Base-by-base conservation (phyloP, 2,888 invertebrate species). In the Dicycla oo region DNA sequence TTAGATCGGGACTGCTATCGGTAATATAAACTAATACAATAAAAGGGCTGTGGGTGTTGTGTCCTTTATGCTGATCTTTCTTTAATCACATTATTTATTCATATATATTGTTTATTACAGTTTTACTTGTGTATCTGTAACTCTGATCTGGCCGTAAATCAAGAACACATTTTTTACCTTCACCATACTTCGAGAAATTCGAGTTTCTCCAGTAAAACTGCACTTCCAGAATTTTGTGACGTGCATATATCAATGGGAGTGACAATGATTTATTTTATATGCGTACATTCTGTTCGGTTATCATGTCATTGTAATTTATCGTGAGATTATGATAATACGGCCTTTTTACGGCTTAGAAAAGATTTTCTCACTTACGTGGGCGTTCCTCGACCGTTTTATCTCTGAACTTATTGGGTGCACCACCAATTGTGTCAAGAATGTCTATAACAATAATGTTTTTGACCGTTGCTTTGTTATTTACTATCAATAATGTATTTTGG, bases 281-380 rank as follows among this genome's bases (percentile, higher is more conserved):
- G 79, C 81, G 78, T 83, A 71, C 57, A 74, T 64, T 78, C 73
- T 82, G 62, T 85, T 86, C 71, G 82, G 87, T 86, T 89, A 86
- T 89, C 87, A 84, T 85, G 87, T 85, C 84, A 81, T 85, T 69
- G 69, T 88, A 84, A 89, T 87, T 88, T 89, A 90, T 82, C 69
- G 89, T 90, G 88, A 75, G 88, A 89, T 89, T 89, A 88, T 88
- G 88, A 75, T 87, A 88, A 89, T 88, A 68, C 58, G 73, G 62
- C 20, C 57, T 76, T 81, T 78, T 78, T 78, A 74, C 73, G 72
- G 43, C 61, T 65, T 73, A 72, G 75, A 76, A 75, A 78, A 81
- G 67, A 69, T 77, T 80, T 75, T 84, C 71, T 68, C 26, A 47
- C 54, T 69, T 40, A 64, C 66, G 81, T 85, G 69, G 86, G 86